Conservation (phyloP, 2,113 vertebrate genomes). For the Podarcis raffonei region DNA sequence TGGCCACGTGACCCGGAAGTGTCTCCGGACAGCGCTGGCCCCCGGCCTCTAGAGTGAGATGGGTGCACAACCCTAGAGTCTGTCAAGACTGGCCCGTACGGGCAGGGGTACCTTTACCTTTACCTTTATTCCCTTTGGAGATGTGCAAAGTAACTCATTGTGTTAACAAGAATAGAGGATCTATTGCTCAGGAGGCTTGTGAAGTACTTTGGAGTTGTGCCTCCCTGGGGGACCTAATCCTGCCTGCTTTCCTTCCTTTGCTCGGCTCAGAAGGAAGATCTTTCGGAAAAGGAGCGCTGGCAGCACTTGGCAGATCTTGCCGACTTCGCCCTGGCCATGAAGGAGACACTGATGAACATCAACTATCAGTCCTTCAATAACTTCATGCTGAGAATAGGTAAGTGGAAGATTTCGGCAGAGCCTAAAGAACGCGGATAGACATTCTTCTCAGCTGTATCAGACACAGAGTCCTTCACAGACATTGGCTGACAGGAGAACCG, state of each 20-base stretch:
- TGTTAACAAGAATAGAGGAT: not conserved
- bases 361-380: conserved; percentile 99
- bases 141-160: not conserved
- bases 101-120: no score
- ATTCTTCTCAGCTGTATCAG: no score
- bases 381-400: conserved; percentile 97
- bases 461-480: no score
- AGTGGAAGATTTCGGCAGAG: conserved; percentile 45
- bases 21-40: no score
- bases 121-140: no score
- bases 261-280: conserved; percentile 77
- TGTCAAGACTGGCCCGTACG: no score
- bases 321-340: conserved; percentile 95
- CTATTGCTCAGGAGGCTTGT: not conserved
- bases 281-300: conserved; percentile 86
- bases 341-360: conserved; percentile 92
- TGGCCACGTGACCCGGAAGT: no score
- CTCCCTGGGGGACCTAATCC: not conserved
- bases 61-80: no score
- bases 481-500: not conserved
- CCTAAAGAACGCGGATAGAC: not conserved
- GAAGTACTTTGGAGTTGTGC: not conserved
- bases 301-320: conserved; percentile 93
- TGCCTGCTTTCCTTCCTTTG: not conserved
- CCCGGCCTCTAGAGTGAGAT: no score